Base-by-base conservation (phyloP, 2,797 vertebrate species). In the Hybognathus amarus region DNA sequence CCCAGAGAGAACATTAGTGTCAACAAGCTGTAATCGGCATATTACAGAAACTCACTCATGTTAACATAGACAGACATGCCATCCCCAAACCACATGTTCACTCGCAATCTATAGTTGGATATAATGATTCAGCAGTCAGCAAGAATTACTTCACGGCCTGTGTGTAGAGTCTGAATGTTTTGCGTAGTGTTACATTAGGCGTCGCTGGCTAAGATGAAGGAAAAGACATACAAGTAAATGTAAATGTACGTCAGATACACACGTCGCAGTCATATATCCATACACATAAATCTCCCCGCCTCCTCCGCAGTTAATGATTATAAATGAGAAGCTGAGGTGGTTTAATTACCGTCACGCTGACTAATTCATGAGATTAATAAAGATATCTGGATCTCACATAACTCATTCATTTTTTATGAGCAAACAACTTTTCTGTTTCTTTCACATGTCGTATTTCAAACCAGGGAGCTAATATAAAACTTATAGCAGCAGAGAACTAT, bases 311-410 rank as follows among this genome's bases (percentile, higher is more conserved):
- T 61, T 85, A 82, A 79, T 85, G 80, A 78, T 82, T 85, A 85
- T 85, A 78, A 83, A 85, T 82, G 79, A 77, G 75, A 74, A 78
- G 69, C 42, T 74, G 80, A 74, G 79, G 59, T 82, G 67, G 24
- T 82, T 71, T 74, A 82, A 82, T 82, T 83, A 77, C 75, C 20
- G 24, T 74, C 45, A 13, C 5, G 56, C 63, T 83, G 61, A 79
- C 75, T 85, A 79, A 79, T 82, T 85, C 61, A 79, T 79, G 68
- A 85, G 59, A 54, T 85, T 83, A 82, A 85, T 85, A 77, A 82
- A 82, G 85, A 78, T 77, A 64, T 83, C 68, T 67, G 61, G 33
- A 63, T 77, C 67, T 78, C 36, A 22, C 75, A 36, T 36, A 56
- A 59, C 68, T 83, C 30, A 70, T 83, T 77, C 22, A 77, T 83